Evolutionary conservation across 2,888 invertebrate genomes (phyloP), one percentile per base, ranked within the genome.

Genomic region (Pardosa pseudoannulata): DNA sequence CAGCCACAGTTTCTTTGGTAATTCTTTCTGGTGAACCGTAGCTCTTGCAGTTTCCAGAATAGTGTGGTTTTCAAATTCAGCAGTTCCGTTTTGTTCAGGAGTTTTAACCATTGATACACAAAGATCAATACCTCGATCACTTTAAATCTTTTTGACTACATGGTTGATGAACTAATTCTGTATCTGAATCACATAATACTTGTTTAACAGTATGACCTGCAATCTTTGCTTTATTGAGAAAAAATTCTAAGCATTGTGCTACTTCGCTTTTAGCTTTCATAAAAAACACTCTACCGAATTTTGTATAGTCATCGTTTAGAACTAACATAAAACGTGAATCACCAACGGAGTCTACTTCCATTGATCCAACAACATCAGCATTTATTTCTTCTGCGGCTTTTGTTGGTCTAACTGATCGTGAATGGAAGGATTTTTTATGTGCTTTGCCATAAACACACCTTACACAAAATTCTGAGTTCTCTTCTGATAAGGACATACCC

Each of bases 71-170:
- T 78, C 36, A 0, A 32, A 29, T 27, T 71, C 79, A 19, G 62
- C 71, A 28, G 9, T 19, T 5, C 71, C 90, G 79, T 89, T 90
- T 78, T 90, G 89, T 76, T 90, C 76, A 16, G 89, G 90, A 5
- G 75, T 88, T n/a, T n/a, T n/a, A n/a, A n/a, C n/a, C n/a, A n/a
- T n/a, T n/a, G n/a, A n/a, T 39, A 39, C 39, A 39, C 39, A 13
- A 7, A 39, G 39, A 9, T 7, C 39, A 39, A 39, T 39, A 39
- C 88, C 89, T 39, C 74, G 71, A 39, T 89, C 85, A n/a, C 62
- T 88, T 19, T 75, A 39, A 27, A 89, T 27, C 11, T 31, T 62
- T 65, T 82, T 62, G 31, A 16, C 28, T n/a, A 13, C n/a, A n/a
- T n/a, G n/a, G n/a, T n/a, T n/a, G n/a, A n/a, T n/a, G n/a, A n/a